Base-by-base conservation (phyloP, 2,888 invertebrate genomes). In the Sturmia bella region DNA sequence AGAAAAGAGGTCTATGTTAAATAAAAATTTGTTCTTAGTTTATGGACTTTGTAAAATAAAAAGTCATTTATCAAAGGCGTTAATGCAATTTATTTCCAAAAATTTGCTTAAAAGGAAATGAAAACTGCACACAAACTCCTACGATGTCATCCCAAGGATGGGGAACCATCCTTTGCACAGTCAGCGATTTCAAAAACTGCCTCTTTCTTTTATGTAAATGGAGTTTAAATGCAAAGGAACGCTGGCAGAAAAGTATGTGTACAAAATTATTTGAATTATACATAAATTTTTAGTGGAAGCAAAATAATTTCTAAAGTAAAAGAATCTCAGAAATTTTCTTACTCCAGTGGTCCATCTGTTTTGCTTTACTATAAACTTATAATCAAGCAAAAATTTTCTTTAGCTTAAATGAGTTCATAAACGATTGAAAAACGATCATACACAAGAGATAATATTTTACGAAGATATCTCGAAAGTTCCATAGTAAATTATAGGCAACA, bases 31-130 rank as follows among this genome's bases (percentile, higher is more conserved):
- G 27, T 32, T 3, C 7, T 7, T 7, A 32, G 32, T 32, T 1
- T 32, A 32, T 32, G 32, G 32, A 4, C 7, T 59, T 41, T 13
- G 37, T 45, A 27, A 43, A 41, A 57, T 66, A 52, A 59, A 68
- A 68, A 32, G 43, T 50, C 50, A 68, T 76, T 68, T 76, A 68
- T 76, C 75, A 76, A 52, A 52, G 68, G 68, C 32, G 68, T 76
- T 76, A 76, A 76, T 68, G 75, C 75, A 68, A 76, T 68, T 76
- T 75, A 59, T 41, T 56, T 37, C 39, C 27, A 27, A 19, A 32
- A 68, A 68, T n/a, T 37, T 54, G n/a, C 11, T 17, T 19, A 76
- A 76, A 59, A 54, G 61, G 15, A 6, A 57, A 52, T 13, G 43
- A 68, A 68, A 76, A 15, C 57, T 75, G 45, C 63, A 63, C 37